phyloP scores from a whole-genome alignment of 2,888 invertebrate genomes.

The Drosophila stalkeri region DNA sequence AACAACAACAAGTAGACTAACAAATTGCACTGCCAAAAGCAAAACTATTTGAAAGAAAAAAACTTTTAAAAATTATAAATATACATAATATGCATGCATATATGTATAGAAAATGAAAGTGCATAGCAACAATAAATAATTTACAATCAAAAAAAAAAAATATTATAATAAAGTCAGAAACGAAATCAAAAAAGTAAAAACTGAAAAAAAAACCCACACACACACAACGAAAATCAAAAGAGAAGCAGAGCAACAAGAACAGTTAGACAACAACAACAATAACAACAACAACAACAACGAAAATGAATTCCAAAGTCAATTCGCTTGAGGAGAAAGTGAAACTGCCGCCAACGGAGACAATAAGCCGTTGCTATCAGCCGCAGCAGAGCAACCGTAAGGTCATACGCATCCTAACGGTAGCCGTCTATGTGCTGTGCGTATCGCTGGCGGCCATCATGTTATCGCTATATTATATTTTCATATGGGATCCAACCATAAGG shows the following conservation, averaged over 20 bases:
- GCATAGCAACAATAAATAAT: slow-evolving; percentile 32
- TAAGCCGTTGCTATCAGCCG: slow-evolving; percentile 87
- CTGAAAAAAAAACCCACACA: not conserved
- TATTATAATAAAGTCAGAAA: not conserved
- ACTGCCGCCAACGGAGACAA: slow-evolving; percentile 85
- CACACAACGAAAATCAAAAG: slow-evolving; percentile 5
- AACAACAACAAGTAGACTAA: slow-evolving; percentile 58
- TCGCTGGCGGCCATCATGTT: slow-evolving; percentile 97
- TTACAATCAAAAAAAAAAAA: slow-evolving; percentile 29
- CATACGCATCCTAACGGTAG: slow-evolving; percentile 95
- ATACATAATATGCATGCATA: not conserved
- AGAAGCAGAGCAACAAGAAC: slow-evolving; percentile 9
- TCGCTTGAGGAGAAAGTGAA: slow-evolving; percentile 85
- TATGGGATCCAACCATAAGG: slow-evolving; percentile 92
- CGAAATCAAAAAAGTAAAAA: slow-evolving; percentile 14
- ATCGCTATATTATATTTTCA: slow-evolving; percentile 96
- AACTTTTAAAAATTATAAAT: not conserved
- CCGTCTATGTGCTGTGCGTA: slow-evolving; percentile 97
- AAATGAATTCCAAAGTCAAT: slow-evolving; percentile 84
- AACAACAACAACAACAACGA: slow-evolving; percentile 7
- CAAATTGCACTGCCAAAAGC: slow-evolving; percentile 60
- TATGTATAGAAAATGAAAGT: slow-evolving; percentile 35
- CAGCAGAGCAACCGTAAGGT: slow-evolving; percentile 89
- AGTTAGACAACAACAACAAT: slow-evolving; percentile 11
- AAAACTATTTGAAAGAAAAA: slow-evolving; percentile 9